Conservation (phyloP, 2,888 invertebrate genomes). For the Actias luna region DNA sequence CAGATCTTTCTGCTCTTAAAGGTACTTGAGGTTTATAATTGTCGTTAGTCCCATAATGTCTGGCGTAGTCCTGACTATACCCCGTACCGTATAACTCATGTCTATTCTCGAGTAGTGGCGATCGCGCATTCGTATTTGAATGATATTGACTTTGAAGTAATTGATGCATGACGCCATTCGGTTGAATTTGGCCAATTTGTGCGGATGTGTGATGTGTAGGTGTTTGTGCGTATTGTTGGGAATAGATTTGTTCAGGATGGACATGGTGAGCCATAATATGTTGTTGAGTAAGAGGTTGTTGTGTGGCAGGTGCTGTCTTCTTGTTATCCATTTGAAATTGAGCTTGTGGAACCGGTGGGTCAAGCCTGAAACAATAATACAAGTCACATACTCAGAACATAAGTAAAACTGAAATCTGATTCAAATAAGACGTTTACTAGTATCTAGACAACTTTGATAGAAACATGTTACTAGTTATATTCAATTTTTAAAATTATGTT, state of each 20-base stretch:
- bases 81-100: constrained; percentile 81
- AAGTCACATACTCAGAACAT: not conserved
- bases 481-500: not conserved
- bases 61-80: constrained; percentile 76
- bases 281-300: constrained; percentile 79
- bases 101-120: constrained; percentile 79
- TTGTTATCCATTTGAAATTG: constrained; percentile 86
- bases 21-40: constrained; percentile 80
- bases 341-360: constrained; percentile 85
- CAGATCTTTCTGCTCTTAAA: constrained; percentile 67
- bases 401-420: not conserved
- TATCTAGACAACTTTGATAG: too few relatives aligned
- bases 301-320: constrained; percentile 76
- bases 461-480: not conserved
- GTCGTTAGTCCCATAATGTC: constrained; percentile 81
- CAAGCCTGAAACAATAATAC: constrained; percentile 83
- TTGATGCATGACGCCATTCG: constrained; percentile 81
- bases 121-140: constrained; percentile 73
- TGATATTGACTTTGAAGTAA: constrained; percentile 75
- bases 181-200: constrained; percentile 69
- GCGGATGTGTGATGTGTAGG: constrained; percentile 62
- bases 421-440: too few relatives aligned
- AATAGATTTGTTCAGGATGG: constrained; percentile 75
- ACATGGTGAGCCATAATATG: constrained; percentile 75
- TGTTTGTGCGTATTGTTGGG: constrained; percentile 72